Evolutionary conservation across 2,888 invertebrate genomes (phyloP).

Genomic region (Pachymerium ferrugineum): DNA sequence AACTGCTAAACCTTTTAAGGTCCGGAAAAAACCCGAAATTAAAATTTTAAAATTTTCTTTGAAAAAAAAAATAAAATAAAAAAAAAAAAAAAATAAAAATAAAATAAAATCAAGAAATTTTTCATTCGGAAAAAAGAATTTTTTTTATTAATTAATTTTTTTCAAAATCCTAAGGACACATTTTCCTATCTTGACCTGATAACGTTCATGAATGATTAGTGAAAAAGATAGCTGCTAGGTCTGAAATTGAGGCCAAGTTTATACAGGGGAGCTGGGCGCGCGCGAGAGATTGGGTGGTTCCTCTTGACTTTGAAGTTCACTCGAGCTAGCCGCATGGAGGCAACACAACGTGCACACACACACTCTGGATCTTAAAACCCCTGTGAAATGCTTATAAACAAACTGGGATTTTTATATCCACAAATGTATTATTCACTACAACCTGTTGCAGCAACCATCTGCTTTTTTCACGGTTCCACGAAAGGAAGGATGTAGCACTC

Average conservation of each 20-base stretch:
- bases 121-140: not conserved
- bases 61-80: too few species aligned
- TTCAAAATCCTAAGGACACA: not conserved
- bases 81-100: too few species aligned
- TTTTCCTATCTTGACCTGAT: not conserved
- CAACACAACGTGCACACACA: not conserved
- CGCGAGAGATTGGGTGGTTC: not conserved
- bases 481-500: not conserved
- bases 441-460: slow-evolving; percentile 2
- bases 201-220: too few species aligned
- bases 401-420: not conserved
- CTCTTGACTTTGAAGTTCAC: slow-evolving; percentile 1
- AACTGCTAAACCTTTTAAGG: too few species aligned
- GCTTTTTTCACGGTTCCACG: not conserved
- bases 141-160: not conserved
- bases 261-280: not conserved
- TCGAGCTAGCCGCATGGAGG: too few species aligned
- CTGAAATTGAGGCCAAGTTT: not conserved
- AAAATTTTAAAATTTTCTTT: too few species aligned
- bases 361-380: too few species aligned
- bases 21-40: too few species aligned
- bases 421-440: too few species aligned
- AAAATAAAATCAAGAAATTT: too few species aligned
- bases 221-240: too few species aligned
- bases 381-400: not conserved